Evolutionary conservation across 2,797 vertebrate genomes (phyloP).

Genomic region (Falco columbarius): DNA sequence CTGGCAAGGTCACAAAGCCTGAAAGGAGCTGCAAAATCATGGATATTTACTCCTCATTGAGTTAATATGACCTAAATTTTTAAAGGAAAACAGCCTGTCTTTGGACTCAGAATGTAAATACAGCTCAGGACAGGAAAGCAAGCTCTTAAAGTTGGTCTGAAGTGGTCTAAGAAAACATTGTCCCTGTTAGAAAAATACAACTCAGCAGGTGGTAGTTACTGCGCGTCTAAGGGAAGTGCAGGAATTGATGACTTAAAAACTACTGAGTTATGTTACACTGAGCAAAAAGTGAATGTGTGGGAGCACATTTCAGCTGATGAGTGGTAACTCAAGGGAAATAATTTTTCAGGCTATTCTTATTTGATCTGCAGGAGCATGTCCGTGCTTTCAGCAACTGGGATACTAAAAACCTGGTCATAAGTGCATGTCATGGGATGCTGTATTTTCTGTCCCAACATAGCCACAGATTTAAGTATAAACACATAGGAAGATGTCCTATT

Average conservation of each 20-base stretch:
- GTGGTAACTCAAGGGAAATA: background rate
- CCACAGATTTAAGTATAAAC: background rate
- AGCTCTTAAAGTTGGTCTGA: background rate
- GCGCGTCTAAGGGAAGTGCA: fast-evolving
- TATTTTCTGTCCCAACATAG: background rate
- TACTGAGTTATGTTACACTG: background rate
- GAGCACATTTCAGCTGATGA: background rate
- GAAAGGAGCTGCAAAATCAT: background rate
- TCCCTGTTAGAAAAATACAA: background rate
- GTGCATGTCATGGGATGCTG: background rate
- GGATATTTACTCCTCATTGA: background rate
- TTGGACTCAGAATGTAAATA: background rate
- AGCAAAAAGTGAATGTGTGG: background rate
- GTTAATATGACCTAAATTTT: background rate
- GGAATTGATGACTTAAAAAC: background rate
- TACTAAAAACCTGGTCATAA: background rate
- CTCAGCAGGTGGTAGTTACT: background rate
- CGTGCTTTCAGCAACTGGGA: fast-evolving
- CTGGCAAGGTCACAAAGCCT: constrained; percentile 4
- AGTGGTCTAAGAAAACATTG: background rate
- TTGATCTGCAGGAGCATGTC: background rate
- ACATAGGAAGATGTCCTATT: background rate
- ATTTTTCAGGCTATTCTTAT: background rate
- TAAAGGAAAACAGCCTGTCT: background rate
- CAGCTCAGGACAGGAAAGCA: background rate